These are phyloP conservation scores for Galago senegalensis DNA, from an alignment of 2,797 vertebrate species.

Conservation along the genomic window DNA sequence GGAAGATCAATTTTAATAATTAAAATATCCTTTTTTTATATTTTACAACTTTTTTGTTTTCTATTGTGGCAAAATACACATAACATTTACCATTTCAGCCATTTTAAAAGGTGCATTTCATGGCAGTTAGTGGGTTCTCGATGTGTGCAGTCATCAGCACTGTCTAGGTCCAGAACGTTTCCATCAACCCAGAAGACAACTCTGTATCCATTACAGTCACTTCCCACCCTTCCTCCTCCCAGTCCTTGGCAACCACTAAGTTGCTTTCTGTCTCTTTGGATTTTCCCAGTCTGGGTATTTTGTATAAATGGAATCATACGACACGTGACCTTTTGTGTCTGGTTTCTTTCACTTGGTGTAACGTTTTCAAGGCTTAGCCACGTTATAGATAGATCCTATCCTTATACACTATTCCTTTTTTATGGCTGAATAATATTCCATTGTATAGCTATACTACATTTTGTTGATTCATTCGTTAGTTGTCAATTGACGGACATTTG, in stretches of 20 bases:
- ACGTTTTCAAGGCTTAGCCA: not conserved
- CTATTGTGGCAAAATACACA: not conserved
- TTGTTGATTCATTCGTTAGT: not conserved
- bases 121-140: not conserved
- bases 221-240: not conserved
- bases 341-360: not conserved
- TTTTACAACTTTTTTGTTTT: not conserved
- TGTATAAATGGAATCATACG: not conserved
- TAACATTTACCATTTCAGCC: not conserved
- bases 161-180: not conserved
- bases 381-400: not conserved
- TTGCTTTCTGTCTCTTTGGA: not conserved
- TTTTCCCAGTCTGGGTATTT: conserved; percentile 18
- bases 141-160: not conserved
- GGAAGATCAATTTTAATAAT: not conserved
- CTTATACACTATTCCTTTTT: not conserved
- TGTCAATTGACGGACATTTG: not conserved
- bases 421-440: not conserved
- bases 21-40: not conserved
- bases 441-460: not conserved
- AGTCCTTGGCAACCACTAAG: not conserved
- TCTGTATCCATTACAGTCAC: not conserved
- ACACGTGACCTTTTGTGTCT: not conserved
- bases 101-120: not conserved
- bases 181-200: not conserved